Conservation (phyloP, 2,888 invertebrate species). For the Tortrix viridana region DNA sequence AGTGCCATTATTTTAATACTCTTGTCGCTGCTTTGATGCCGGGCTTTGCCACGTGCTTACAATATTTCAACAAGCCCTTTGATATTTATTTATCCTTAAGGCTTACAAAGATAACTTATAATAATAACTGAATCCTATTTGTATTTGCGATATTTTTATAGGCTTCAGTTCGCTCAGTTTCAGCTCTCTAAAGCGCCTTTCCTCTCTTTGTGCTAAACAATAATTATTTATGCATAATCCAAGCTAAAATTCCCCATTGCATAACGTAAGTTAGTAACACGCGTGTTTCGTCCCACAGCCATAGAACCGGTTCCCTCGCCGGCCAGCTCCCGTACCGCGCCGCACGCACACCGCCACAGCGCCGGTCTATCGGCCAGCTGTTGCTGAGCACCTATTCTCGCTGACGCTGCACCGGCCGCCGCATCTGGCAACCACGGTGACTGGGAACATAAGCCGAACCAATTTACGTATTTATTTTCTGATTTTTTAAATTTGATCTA, state of each 20-base stretch:
- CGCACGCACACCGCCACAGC: background rate
- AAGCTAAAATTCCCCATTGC: background rate
- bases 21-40: too few species aligned
- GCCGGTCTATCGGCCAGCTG: background rate
- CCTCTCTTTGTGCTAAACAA: too few species aligned
- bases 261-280: background rate
- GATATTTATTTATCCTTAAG: too few species aligned
- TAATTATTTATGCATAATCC: too few species aligned
- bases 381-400: background rate
- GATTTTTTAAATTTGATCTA: background rate
- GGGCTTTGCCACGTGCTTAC: too few species aligned
- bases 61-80: too few species aligned
- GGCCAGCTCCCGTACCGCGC: background rate
- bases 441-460: slow-evolving; percentile 4
- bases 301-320: background rate
- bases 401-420: background rate
- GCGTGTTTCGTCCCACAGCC: background rate
- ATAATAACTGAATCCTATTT: too few species aligned
- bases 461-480: slow-evolving; percentile 1
- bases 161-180: too few species aligned
- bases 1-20: too few species aligned
- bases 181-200: too few species aligned
- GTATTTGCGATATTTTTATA: too few species aligned
- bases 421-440: background rate
- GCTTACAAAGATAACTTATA: too few species aligned